Conservation (phyloP, 1,140 invertebrate species). For the Listronotus oregonensis region DNA sequence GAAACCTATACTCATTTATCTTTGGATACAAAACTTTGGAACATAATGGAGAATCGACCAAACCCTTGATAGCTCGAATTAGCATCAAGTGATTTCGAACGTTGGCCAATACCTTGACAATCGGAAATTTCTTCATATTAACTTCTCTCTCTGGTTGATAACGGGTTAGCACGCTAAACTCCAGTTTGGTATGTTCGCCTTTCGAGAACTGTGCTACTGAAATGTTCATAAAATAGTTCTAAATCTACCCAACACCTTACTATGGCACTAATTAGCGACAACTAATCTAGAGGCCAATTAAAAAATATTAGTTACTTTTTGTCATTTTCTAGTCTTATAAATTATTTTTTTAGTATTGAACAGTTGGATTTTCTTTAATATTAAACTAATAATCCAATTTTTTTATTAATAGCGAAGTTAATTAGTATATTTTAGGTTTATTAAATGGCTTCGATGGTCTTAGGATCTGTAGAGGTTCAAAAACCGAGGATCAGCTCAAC, state of each 20-base stretch:
- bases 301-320: too few species aligned
- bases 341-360: too few species aligned
- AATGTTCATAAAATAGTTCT: slow-evolving; percentile 6
- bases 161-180: slow-evolving; percentile 23
- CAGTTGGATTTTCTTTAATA: too few species aligned
- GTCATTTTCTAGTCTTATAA: too few species aligned
- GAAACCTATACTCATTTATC: slow-evolving; percentile 48
- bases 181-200: slow-evolving; percentile 16
- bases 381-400: too few species aligned
- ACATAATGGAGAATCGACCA: slow-evolving; percentile 55
- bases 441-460: too few species aligned
- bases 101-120: slow-evolving; percentile 28
- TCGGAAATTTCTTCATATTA: slow-evolving; percentile 9
- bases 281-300: neutral
- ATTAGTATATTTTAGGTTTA: too few species aligned
- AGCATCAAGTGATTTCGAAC: slow-evolving; percentile 45
- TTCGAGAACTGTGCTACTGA: slow-evolving; percentile 16
- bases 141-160: slow-evolving; percentile 5
- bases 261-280: neutral
- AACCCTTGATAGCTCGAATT: slow-evolving; percentile 58
- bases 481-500: too few species aligned
- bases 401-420: too few species aligned
- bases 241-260: neutral
- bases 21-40: slow-evolving; percentile 52
- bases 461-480: too few species aligned